Evolutionary conservation across 2,888 invertebrate species (phyloP), one percentile per base, ranked within the genome.

Genomic region (Meandrusa payeni): DNA sequence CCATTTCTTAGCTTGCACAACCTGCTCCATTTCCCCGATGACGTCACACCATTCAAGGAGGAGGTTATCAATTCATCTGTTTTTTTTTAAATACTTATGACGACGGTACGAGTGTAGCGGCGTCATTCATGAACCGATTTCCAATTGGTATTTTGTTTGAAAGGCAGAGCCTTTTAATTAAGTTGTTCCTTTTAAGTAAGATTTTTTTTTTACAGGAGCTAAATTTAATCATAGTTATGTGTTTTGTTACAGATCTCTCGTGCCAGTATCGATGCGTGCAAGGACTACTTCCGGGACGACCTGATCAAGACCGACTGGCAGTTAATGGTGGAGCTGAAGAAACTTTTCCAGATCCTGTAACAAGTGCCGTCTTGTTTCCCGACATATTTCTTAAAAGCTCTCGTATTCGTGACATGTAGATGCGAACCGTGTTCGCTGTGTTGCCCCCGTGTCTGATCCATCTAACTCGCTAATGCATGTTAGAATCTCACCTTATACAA

Each of bases 271-370:
- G 99, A 99, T 85, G 98, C 97, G 4, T 98, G 99, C 88, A 99
- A 99, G 87, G 96, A 98, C 64, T 97, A 98, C 88, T 99, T 99
- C 93, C 92, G 99, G 51, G 98, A 98, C 61, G 99, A 99, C 79
- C 91, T 99, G 64, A 88, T 94, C 69, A 99, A 98, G 88, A 93
- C 94, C 55, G 99, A 99, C 78, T 99, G 99, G 99, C 95, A 96
- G 73, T 89, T 99, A 51, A 97, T 99, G 94, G 95, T 99, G 46
- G 98, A 99, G 87, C 89, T 99, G 70, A 99, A 99, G 89, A 99
- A 98, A 82, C 89, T 94, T 64, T 98, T 99, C 90, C 93, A 97
- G 81, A 98, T 98, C 82, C 91, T 98, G 75, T 98, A 95, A 89
- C 55, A 45, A 54, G 49, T 50, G 53, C 50, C 58, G 46, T 56